Conservation (phyloP, 2,888 invertebrate species). For the Pelosia muscerda region DNA sequence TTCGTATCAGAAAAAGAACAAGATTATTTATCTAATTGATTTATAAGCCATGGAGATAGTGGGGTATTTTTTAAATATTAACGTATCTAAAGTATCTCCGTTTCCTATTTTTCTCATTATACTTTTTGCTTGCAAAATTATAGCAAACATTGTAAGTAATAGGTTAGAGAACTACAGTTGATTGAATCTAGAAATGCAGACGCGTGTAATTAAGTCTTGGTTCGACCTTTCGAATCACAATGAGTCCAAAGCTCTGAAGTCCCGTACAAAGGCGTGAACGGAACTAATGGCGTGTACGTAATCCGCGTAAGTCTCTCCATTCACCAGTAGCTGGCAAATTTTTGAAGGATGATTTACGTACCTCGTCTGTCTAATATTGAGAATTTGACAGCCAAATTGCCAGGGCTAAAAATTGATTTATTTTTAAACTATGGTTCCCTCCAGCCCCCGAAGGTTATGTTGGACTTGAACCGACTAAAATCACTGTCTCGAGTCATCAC, state of each 20-base stretch:
- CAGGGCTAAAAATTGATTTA: slow-evolving; percentile 45
- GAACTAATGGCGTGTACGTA: slow-evolving; percentile 78
- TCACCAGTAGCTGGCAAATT: slow-evolving; percentile 72
- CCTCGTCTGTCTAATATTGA: slow-evolving; percentile 46
- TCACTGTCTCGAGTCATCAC: too few species aligned
- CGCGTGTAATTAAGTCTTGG: slow-evolving; percentile 64
- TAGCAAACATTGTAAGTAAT: slow-evolving; percentile 44
- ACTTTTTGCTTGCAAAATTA: slow-evolving; percentile 27
- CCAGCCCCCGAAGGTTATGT: too few species aligned
- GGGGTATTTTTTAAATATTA: not conserved
- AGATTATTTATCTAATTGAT: not conserved
- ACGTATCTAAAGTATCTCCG: not conserved
- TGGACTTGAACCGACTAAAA: too few species aligned
- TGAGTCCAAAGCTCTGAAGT: slow-evolving; percentile 60
- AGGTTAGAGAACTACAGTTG: slow-evolving; percentile 44
- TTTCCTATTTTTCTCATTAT: slow-evolving; percentile 40
- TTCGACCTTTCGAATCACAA: slow-evolving; percentile 70
- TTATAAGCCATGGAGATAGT: not conserved
- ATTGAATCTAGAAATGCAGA: slow-evolving; percentile 56
- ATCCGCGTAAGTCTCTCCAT: slow-evolving; percentile 75
- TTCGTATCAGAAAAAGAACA: not conserved
- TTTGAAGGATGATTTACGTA: slow-evolving; percentile 67
- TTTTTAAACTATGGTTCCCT: slow-evolving; percentile 41
- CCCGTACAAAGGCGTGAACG: slow-evolving; percentile 72
- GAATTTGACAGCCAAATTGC: slow-evolving; percentile 49